A percentile compares a stretch with the other conserved stretches of the same genome.
Conservation (phyloP, 2,113 vertebrate species). For the Uria aalge region DNA sequence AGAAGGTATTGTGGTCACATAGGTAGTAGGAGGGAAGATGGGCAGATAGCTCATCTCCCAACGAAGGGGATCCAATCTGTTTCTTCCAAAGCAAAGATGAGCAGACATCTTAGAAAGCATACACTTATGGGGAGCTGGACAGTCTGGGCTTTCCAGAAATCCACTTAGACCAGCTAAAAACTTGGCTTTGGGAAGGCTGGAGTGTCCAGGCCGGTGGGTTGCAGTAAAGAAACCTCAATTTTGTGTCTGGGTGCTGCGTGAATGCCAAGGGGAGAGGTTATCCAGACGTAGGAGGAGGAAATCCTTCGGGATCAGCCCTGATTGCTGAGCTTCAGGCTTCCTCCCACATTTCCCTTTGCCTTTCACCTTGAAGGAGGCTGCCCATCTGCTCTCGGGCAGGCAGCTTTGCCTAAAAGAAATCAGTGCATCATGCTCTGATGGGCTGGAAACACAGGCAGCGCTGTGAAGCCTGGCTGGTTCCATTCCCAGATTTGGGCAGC, state of each 20-base stretch:
- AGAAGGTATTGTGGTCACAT: not conserved
- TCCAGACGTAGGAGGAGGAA: not conserved
- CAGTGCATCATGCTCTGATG: not conserved
- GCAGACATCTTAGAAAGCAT: not conserved
- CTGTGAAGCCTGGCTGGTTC: not conserved
- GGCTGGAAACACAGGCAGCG: not conserved
- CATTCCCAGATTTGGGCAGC: not conserved
- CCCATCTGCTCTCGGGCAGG: rapidly evolving
- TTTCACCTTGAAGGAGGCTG: not conserved
- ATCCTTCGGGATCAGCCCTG: not conserved
- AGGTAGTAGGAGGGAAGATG: not conserved
- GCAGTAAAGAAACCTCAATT: not conserved
- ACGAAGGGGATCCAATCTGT: not conserved
- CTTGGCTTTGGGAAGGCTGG: not conserved
- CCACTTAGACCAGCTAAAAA: not conserved
- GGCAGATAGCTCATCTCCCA: not conserved
- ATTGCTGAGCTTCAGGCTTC: not conserved
- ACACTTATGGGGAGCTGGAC: not conserved
- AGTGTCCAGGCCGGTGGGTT: not conserved
- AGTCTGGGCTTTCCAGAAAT: not conserved
- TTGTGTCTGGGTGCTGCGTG: not conserved
- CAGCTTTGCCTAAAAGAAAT: not conserved
- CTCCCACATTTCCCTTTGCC: not conserved
- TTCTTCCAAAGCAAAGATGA: not conserved
- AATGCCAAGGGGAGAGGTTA: not conserved